Evolutionary conservation across 1,140 invertebrate species (phyloP).

Genomic region (Berghia stephanieae): DNA sequence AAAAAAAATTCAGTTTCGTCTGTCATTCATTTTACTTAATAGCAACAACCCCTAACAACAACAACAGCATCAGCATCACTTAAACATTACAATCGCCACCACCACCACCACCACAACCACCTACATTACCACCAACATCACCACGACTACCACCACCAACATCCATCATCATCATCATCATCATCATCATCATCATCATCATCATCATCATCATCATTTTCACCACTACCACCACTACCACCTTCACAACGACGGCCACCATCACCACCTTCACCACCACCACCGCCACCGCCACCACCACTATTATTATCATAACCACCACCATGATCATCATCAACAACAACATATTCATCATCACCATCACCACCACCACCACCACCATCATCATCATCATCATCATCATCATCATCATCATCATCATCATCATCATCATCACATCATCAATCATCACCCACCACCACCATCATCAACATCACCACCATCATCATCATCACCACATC

Average conservation of each 20-base stretch:
- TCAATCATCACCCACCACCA: too few species aligned
- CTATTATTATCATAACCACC: background rate
- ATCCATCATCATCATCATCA: background rate
- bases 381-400: background rate
- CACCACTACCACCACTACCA: slow-evolving; percentile 1
- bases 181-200: slow-evolving; percentile 1
- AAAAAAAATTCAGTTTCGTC: too few species aligned
- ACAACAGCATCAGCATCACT: background rate
- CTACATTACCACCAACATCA: background rate
- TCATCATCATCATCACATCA: too few species aligned
- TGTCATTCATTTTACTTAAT: too few species aligned
- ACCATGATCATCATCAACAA: too few species aligned
- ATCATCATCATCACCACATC: too few species aligned
- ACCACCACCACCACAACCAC: background rate
- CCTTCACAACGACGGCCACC: background rate
- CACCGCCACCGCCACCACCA: background rate
- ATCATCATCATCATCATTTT: background rate
- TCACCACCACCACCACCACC: background rate
- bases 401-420: too few species aligned
- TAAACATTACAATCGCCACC: background rate
- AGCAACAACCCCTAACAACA: background rate
- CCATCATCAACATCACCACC: too few species aligned
- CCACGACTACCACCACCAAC: background rate
- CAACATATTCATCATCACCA: too few species aligned
- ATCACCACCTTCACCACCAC: background rate